Evolutionary conservation across 2,888 invertebrate genomes (phyloP), one percentile per base, ranked within the genome.

Genomic region (Trachelus troglodyta): DNA sequence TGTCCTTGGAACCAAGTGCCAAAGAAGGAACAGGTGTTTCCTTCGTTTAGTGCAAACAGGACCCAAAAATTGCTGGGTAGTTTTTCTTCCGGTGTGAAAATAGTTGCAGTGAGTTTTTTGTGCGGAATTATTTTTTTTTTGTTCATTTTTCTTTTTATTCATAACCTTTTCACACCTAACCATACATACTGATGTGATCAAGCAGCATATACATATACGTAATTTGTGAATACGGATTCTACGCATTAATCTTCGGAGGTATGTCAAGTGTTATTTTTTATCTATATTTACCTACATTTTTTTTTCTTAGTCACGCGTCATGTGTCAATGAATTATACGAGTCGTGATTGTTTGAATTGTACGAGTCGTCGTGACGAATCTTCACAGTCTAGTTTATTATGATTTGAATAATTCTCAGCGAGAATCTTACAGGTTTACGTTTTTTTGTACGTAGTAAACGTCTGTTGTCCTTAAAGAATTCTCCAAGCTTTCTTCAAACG

Each of bases 1-100:
- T 33, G 71, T 71, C 71, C 71, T 31, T 71, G 71, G 31, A 33
- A 71, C 30, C 15, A 33, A 31, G 71, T 33, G 71, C 71, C 71
- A 23, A 31, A 33, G 33, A 33, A 31, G 71, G 71, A 33, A 71
- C 71, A 71, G 71, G 71, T 71, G 71, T 71, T 71, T 30, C 71
- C 71, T 71, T 33, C 33, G 71, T 71, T 56, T 56, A 56, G 40
- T 56, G 40, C 40, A 6, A 56, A 6, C 40, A 23, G 23, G 23
- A 56, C 6, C 40, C 15, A 56, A 23, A 40, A 56, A 9, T 56
- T 56, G 9, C 9, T 56, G 40, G 23, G 15, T 9, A 15, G 40
- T 56, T 56, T 15, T 40, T 40, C 12, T 34, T 34, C 12, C 40
- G 40, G 40, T 56, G 40, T 23, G 6, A 56, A 2, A 23, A 23